Base-by-base conservation (phyloP, 2,888 invertebrate species). In the Synergus gifuensis region DNA sequence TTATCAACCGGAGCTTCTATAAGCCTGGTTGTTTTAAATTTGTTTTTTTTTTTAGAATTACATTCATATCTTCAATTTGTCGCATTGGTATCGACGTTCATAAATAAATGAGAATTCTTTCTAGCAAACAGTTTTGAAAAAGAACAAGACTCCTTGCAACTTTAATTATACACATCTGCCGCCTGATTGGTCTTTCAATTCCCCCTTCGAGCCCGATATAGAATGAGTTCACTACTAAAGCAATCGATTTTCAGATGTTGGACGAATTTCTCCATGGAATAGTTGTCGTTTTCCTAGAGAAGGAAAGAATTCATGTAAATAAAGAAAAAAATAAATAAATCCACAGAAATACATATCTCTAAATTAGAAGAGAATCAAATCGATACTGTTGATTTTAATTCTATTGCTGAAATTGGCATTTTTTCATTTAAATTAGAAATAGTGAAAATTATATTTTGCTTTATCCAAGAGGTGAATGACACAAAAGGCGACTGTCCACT, bases 101-200 rank as follows among this genome's bases (percentile, higher is more conserved):
- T 54, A 28, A 54, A 73, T 54, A 54, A 49, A 40, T 54, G 28
- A 54, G 28, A 49, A 49, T 54, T 49, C n/a, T 28, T 14, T 46
- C 14, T 22, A 49, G 54, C n/a, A 2, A 16, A 54, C 8, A 16
- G 28, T 54, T 66, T 42, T 0, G 42, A 66, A 67, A 28, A 67
- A 67, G 64, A 66, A 66, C 44, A 67, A 42, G 73, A 36, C 22
- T 54, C 28, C 54, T 54, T 73, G 49, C 36, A 54, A 73, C 73
- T 49, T 73, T 73, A 54, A 73, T 73, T 73, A 73, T 49, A 73
- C 73, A 73, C 54, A n/a, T 16, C 66, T 66, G 11, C 18, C 40
- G 42, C 49, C 36, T 73, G 73, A 73, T 73, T 73, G 73, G 73
- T 54, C 73, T 73, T 73, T 28, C 11, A n/a, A 54, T 46, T 54